A percentile compares a stretch with the other conserved stretches of the same genome.
phyloP scores from a whole-genome alignment of 2,888 invertebrate genomes.

The Caradrina kadenii region DNA sequence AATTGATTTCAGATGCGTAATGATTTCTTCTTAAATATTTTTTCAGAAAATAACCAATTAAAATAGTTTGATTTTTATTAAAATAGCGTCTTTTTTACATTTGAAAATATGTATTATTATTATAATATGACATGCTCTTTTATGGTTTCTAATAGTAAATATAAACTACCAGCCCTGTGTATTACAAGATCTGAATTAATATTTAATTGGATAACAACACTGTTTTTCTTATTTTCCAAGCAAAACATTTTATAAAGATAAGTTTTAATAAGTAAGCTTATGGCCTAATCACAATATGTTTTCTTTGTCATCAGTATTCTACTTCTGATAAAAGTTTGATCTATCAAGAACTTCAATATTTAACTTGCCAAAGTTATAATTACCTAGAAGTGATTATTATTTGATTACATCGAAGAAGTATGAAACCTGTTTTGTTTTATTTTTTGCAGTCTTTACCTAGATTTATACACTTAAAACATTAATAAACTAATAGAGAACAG shows the following conservation, averaged over 20 bases:
- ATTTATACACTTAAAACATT: background rate
- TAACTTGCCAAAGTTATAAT: constrained; percentile 40
- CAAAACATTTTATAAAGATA: constrained; percentile 5
- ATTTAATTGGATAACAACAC: constrained; percentile 33
- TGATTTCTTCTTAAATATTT: constrained; percentile 4
- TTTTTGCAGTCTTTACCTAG: background rate
- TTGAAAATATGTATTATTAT: constrained; percentile 27
- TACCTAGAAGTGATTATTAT: constrained; percentile 25
- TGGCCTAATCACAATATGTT: constrained; percentile 44
- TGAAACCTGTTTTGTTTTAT: constrained; percentile 18
- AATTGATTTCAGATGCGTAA: background rate
- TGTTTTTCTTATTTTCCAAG: constrained; percentile 17
- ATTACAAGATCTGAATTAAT: constrained; percentile 29
- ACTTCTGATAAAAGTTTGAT: constrained; percentile 38
- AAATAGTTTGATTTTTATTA: constrained; percentile 37
- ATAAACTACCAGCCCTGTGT: background rate
- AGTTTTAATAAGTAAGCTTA: constrained; percentile 26
- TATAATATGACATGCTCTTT: constrained; percentile 17
- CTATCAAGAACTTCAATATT: constrained; percentile 18
- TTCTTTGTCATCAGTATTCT: constrained; percentile 15
- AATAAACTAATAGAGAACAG: background rate
- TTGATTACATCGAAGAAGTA: constrained; percentile 51
- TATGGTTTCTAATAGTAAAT: background rate
- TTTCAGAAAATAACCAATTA: background rate
- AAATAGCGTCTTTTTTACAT: constrained; percentile 40